phyloP scores from a whole-genome alignment of 2,797 vertebrate genomes.

The Hozukius guyotensis region DNA sequence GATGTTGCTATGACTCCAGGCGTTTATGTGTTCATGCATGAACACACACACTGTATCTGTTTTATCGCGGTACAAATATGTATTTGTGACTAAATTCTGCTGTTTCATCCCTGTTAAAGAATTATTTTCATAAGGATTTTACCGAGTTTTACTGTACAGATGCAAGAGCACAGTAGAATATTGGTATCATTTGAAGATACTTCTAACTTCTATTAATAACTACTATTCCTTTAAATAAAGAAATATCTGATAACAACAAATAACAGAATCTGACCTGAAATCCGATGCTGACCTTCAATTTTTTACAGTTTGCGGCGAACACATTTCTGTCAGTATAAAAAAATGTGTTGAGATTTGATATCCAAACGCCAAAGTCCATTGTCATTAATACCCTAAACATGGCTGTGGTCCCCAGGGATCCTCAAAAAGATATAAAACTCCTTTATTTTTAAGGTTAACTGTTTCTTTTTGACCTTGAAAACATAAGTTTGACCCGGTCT shows the following conservation, averaged over 20 bases:
- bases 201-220: background rate
- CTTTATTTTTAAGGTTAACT: background rate
- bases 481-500: background rate
- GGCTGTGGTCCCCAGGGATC: background rate
- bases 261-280: too few species aligned
- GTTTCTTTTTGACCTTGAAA: background rate
- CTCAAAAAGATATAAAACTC: background rate
- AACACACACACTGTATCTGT: background rate
- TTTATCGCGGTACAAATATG: background rate
- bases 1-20: constrained; percentile 18
- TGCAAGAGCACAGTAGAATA: background rate
- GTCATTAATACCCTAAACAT: background rate
- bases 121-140: background rate
- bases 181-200: background rate
- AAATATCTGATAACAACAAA: background rate
- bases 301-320: background rate
- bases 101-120: background rate
- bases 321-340: background rate
- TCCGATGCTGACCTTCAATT: background rate
- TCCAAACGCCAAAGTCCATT: background rate
- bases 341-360: background rate
- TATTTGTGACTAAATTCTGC: background rate
- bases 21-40: constrained; percentile 12
- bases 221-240: background rate
- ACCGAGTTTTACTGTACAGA: background rate